Percentiles rank a stretch among this genome's conserved stretches.
Evolutionary conservation across 2,113 vertebrate species (phyloP).

Genomic region (Phrynosoma blainvillii): DNA sequence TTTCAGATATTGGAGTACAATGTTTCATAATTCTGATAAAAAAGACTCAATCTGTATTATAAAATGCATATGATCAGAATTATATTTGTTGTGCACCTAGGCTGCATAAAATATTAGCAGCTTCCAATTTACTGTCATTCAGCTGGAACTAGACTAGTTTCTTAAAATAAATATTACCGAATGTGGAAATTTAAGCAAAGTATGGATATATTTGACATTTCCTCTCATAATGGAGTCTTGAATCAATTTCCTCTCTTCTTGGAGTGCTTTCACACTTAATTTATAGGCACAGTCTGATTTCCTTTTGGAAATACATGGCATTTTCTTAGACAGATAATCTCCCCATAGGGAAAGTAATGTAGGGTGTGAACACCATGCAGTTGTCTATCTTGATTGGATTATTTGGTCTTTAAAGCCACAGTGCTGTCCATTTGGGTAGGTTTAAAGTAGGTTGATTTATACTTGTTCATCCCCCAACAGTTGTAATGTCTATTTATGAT

Average conservation of each 20-base stretch:
- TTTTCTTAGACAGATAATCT: not conserved
- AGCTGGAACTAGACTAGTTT: not conserved
- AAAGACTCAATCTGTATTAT: not conserved
- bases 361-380: not conserved
- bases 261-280: conserved; percentile 10
- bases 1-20: too few relatives aligned
- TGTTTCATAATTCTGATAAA: too few relatives aligned
- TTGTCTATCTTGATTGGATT: not conserved
- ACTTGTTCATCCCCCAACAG: not conserved
- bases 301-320: not conserved
- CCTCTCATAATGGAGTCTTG: not conserved
- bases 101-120: not conserved
- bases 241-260: not conserved
- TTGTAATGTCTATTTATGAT: not conserved
- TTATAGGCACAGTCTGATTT: not conserved
- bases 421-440: too few relatives aligned
- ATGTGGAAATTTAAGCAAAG: not conserved
- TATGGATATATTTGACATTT: not conserved
- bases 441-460: not conserved
- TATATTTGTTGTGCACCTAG: not conserved
- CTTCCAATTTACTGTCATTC: not conserved
- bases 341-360: not conserved
- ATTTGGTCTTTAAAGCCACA: not conserved
- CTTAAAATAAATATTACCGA: not conserved
- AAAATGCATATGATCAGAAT: not conserved